Evolutionary conservation across 1,140 invertebrate species (phyloP).

Genomic region (Achatina immaculata): DNA sequence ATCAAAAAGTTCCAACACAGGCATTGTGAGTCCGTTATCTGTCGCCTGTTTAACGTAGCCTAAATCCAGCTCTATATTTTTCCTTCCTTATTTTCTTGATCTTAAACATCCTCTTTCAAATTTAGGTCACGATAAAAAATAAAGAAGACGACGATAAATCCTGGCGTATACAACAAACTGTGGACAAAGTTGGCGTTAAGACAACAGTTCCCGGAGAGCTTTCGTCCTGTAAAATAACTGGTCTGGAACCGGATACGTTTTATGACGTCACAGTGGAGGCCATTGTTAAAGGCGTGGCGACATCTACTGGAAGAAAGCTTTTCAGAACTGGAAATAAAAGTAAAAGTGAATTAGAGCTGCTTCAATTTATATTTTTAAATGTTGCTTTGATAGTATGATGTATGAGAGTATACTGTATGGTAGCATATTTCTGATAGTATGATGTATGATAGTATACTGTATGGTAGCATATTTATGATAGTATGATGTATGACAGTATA

Average conservation of each 20-base stretch:
- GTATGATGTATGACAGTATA: neutral
- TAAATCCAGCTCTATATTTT: neutral
- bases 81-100: neutral
- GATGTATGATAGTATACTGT: neutral
- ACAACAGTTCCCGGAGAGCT: conserved; percentile 28
- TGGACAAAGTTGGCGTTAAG: conserved; percentile 9
- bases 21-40: too few relatives aligned
- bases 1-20: too few relatives aligned
- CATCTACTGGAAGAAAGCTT: neutral
- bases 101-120: neutral
- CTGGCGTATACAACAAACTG: conserved; percentile 29
- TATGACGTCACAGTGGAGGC: conserved; percentile 38
- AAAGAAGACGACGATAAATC: conserved; percentile 33
- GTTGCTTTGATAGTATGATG: neutral
- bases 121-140: conserved; percentile 30
- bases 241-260: conserved; percentile 30
- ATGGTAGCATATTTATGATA: neutral
- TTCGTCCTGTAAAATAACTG: neutral
- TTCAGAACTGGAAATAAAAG: conserved; percentile 38
- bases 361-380: neutral
- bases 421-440: neutral
- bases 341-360: neutral
- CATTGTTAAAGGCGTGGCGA: neutral
- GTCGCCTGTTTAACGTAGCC: too few relatives aligned
- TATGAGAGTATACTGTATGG: neutral